phyloP scores from a whole-genome alignment of 2,797 vertebrate genomes.

The Cossypha caffra region DNA sequence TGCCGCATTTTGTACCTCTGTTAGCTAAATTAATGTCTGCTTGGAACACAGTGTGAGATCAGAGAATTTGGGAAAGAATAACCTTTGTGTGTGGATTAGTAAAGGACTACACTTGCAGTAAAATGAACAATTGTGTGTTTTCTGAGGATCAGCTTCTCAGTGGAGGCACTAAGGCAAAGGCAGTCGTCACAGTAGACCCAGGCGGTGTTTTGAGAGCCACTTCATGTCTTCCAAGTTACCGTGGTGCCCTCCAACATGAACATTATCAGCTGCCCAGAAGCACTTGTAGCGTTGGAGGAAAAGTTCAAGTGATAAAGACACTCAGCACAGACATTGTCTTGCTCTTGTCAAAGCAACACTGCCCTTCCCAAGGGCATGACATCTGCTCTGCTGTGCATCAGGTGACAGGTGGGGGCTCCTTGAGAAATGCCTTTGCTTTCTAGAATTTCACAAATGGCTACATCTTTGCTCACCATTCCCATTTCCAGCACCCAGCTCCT shows the following conservation, averaged over 20 bases:
- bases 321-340: background rate
- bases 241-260: background rate
- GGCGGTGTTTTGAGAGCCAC: background rate
- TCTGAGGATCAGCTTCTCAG: background rate
- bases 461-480: background rate
- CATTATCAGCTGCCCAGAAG: background rate
- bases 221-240: background rate
- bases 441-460: background rate
- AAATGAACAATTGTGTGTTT: background rate
- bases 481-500: background rate
- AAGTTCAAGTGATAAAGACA: background rate
- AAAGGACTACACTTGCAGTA: background rate
- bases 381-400: background rate
- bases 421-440: background rate
- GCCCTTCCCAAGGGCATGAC: background rate
- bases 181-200: background rate
- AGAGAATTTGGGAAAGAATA: background rate
- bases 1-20: conserved; percentile 37
- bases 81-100: background rate
- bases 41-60: conserved; percentile 9
- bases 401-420: background rate
- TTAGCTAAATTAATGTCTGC: conserved; percentile 8
- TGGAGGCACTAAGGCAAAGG: background rate
- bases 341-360: background rate
- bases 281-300: conserved; percentile 36